phyloP scores from a whole-genome alignment of 1,140 invertebrate species.

The Anadara kagoshimensis region DNA sequence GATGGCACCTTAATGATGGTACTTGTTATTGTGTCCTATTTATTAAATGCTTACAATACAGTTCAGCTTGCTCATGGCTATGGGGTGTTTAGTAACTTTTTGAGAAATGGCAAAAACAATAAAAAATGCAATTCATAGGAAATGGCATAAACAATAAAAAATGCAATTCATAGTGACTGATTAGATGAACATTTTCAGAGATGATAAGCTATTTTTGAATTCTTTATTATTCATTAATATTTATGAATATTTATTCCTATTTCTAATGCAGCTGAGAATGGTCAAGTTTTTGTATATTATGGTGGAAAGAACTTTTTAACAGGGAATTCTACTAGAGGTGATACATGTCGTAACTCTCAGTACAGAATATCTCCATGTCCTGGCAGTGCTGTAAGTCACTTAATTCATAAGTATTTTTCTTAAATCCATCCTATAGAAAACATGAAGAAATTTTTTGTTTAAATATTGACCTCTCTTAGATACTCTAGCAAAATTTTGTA shows the following conservation, averaged over 20 bases:
- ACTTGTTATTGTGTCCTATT: no score
- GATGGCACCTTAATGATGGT: no score
- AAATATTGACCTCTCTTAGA: no score
- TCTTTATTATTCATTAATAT: not conserved
- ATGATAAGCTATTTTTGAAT: not conserved
- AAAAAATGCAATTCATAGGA: no score
- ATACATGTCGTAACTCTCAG: slow-evolving; percentile 17
- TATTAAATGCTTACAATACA: no score
- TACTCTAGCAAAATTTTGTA: no score
- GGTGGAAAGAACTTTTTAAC: slow-evolving; percentile 42
- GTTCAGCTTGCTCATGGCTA: no score
- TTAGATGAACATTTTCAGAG: not conserved
- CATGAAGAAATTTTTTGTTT: no score
- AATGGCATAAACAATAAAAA: no score
- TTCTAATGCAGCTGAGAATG: slow-evolving; percentile 39
- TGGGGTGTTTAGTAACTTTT: not conserved
- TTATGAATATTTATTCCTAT: not conserved
- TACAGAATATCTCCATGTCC: slow-evolving; percentile 38
- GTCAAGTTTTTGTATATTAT: slow-evolving; percentile 42
- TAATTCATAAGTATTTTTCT: no score
- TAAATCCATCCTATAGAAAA: no score
- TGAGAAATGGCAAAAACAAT: no score
- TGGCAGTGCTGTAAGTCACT: slow-evolving; percentile 34
- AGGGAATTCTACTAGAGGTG: slow-evolving; percentile 12
- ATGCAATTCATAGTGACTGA: not conserved